Evolutionary conservation across 2,888 invertebrate species (phyloP), one percentile per base, ranked within the genome.

Genomic region (Patella depressa): DNA sequence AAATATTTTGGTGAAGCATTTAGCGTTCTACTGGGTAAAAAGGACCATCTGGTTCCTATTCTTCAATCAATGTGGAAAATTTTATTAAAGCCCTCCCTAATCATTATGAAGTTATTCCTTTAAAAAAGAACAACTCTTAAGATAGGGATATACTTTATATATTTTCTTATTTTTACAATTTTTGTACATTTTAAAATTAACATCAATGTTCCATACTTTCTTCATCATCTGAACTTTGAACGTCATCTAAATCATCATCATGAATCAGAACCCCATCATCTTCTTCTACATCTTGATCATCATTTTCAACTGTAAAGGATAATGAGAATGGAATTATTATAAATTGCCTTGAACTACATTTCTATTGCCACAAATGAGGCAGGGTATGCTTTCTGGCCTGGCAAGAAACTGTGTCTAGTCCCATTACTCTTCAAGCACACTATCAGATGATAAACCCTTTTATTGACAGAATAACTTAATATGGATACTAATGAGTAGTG

Each of bases 161-260:
- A 59, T 19, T 19, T 59, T 59, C 19, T 59, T 59, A 9, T 59
- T 19, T 17, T 59, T 59, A 14, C 17, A 17, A 19, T 59, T 17
- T 19, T 14, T 59, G 57, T 57, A 15, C 19, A 14, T 19, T 19
- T 59, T 17, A 59, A 59, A 17, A 19, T 59, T 19, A 59, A 59
- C 24, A 34, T 79, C 76, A 81, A 74, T 80, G 81, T 75, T 82
- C 81, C 82, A 83, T 81, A 17, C 74, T 75, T 70, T 84, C 80
- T 53, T 83, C 83, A 72, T 81, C 81, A 70, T 83, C 81, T 59
- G 81, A 74, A 29, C 79, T 79, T 19, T 77, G 65, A 24, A 65
- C 65, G 9, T 78, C 79, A 29, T 80, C 81, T 24, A 72, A 81
- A 53, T 82, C 83, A 53, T 79, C 78, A 9, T 75, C 82, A 65